phyloP scores from a whole-genome alignment of 2,113 vertebrate genomes.

The Tyto alba region DNA sequence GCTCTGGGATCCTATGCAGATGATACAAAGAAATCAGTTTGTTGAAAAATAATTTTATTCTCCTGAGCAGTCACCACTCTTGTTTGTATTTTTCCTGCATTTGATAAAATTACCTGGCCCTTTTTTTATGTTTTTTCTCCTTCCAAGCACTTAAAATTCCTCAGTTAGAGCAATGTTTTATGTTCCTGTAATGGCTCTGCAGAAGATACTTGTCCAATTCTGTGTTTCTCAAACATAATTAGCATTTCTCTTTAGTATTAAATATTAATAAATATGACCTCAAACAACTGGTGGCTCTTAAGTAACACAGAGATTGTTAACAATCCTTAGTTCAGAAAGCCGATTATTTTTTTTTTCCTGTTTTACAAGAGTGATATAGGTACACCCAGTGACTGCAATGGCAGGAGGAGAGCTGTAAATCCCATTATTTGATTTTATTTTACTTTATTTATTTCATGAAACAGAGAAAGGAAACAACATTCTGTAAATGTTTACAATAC shows the following conservation, averaged over 20 bases:
- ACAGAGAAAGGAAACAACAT: not conserved
- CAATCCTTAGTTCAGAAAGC: not conserved
- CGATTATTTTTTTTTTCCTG: not conserved
- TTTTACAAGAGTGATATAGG: not conserved
- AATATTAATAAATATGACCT: slow-evolving; percentile 35
- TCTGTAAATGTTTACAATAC: not conserved
- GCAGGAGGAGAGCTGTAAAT: not conserved
- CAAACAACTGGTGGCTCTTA: not conserved
- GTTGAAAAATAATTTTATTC: not conserved
- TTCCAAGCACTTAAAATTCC: not conserved
- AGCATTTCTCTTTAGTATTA: not conserved
- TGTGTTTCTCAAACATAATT: not conserved
- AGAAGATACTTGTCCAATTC: not conserved
- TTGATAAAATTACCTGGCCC: not conserved
- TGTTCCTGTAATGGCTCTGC: not conserved
- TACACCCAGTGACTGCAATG: not conserved
- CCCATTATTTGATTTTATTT: not conserved
- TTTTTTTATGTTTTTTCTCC: not conserved
- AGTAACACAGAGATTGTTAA: not conserved
- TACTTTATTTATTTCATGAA: not conserved
- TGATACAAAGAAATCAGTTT: not conserved
- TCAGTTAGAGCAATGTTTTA: not conserved
- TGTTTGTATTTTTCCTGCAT: not conserved
- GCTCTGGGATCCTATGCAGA: not conserved
- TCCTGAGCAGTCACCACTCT: not conserved